Conservation (phyloP, 1,140 invertebrate genomes). For the Leptinotarsa defecta region DNA sequence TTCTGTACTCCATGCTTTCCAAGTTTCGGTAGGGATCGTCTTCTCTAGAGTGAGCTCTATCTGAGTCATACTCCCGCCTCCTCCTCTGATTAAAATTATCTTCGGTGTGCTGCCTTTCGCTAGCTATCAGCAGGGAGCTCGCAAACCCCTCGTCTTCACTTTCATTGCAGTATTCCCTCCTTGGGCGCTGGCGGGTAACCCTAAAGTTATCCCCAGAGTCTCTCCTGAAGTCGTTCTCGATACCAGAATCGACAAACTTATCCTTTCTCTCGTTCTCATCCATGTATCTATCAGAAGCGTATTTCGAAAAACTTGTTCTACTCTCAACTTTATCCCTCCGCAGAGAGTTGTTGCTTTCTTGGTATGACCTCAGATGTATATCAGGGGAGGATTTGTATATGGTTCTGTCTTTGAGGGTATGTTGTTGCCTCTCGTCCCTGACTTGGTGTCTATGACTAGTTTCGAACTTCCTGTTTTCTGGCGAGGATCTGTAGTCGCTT, state of each 20-base stretch:
- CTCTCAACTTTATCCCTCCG: constrained; percentile 54
- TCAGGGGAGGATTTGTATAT: constrained; percentile 65
- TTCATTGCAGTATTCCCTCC: constrained; percentile 55
- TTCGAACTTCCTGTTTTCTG: constrained; percentile 61
- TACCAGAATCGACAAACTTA: constrained; percentile 74
- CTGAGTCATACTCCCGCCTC: constrained; percentile 55
- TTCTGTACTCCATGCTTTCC: constrained; percentile 52
- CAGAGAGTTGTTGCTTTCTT: constrained; percentile 61
- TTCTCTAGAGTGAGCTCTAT: constrained; percentile 40
- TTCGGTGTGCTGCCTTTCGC: constrained; percentile 69
- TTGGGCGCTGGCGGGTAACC: constrained; percentile 18
- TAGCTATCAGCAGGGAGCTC: constrained; percentile 67
- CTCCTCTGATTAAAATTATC: constrained; percentile 59
- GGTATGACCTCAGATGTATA: constrained; percentile 56
- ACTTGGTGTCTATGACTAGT: constrained; percentile 59
- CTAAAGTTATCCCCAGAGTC: constrained; percentile 64
- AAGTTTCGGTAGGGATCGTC: constrained; percentile 45
- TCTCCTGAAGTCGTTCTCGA: constrained; percentile 76
- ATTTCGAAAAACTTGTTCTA: constrained; percentile 53
- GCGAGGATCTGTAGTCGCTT: constrained; percentile 63
- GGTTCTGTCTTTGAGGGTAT: constrained; percentile 59
- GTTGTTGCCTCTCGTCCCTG: constrained; percentile 57
- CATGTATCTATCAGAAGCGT: constrained; percentile 58
- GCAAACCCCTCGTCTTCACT: constrained; percentile 70
- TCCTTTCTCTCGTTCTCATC: constrained; percentile 59